phyloP scores from a whole-genome alignment of 2,797 vertebrate genomes.

The Chrosomus eos region DNA sequence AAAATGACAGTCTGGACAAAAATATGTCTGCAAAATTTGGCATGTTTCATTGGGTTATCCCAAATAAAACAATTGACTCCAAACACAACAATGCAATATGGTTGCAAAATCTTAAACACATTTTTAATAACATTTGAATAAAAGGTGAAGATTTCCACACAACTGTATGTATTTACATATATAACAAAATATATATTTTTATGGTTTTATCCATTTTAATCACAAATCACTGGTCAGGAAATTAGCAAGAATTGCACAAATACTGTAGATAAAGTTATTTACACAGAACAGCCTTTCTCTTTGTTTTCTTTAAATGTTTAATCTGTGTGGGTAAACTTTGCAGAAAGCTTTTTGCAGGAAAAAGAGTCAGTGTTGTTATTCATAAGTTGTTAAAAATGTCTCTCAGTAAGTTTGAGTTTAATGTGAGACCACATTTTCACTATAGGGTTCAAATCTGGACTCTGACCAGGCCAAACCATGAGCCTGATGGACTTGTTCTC shows the following conservation, averaged over 20 bases:
- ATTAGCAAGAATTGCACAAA: neutral
- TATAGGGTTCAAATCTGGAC: neutral
- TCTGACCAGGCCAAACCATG: neutral
- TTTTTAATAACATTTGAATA: neutral
- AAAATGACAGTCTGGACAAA: neutral
- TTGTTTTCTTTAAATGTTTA: neutral
- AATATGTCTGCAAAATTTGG: neutral
- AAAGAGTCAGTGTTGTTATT: neutral
- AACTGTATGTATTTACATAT: neutral
- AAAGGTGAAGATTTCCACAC: neutral
- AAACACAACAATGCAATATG: neutral
- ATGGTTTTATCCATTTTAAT: neutral
- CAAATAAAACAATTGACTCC: neutral
- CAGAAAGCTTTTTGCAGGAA: neutral
- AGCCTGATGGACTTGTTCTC: neutral
- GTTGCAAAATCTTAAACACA: neutral
- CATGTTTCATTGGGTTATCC: neutral
- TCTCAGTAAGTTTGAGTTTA: neutral
- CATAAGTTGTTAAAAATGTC: neutral
- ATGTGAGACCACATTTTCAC: neutral
- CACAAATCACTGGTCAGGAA: neutral
- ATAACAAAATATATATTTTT: neutral
- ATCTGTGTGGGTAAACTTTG: neutral
- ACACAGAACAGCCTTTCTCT: neutral
- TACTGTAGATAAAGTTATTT: neutral